phyloP scores from a whole-genome alignment of 2,113 vertebrate species.

The Oryzias woworae region DNA sequence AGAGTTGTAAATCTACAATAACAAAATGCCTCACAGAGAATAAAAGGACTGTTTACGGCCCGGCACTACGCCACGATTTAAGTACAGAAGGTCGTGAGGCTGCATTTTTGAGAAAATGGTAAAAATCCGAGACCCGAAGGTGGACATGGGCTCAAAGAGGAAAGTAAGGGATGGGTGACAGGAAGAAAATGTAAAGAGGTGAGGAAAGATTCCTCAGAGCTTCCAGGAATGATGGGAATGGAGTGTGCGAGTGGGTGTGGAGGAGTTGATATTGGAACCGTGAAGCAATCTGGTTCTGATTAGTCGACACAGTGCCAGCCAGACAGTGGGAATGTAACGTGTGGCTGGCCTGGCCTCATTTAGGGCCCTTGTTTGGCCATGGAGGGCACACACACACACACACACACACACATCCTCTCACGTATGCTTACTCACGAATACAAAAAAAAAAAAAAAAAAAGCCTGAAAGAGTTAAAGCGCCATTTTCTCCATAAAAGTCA shows the following conservation, averaged over 20 bases:
- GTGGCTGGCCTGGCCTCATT: slow-evolving; percentile 73
- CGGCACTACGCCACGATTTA: no score
- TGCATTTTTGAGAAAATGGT: slow-evolving; percentile 7
- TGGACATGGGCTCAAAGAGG: background rate
- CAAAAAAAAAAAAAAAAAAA: slow-evolving; percentile 21
- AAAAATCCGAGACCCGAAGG: slow-evolving; percentile 5
- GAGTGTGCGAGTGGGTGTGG: slow-evolving; percentile 5
- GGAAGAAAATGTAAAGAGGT: slow-evolving; percentile 47
- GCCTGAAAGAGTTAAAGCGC: slow-evolving; percentile 73
- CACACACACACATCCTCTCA: slow-evolving; percentile 12
- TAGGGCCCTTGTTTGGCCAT: slow-evolving; percentile 51
- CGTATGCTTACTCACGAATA: slow-evolving; percentile 22
- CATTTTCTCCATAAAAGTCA: slow-evolving; percentile 74
- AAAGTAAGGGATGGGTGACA: slow-evolving; percentile 25
- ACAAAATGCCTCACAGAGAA: slow-evolving; percentile 51
- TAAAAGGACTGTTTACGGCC: slow-evolving; percentile 22
- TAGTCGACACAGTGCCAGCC: slow-evolving; percentile 64
- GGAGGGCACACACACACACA: slow-evolving; percentile 12
- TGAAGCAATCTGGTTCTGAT: slow-evolving; percentile 69
- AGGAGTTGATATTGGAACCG: slow-evolving; percentile 34
- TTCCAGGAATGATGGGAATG: slow-evolving; percentile 45
- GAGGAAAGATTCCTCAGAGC: slow-evolving; percentile 47
- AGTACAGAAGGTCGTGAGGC: background rate
- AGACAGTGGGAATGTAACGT: slow-evolving; percentile 71
- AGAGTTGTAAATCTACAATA: slow-evolving; percentile 55